Conservation (phyloP, 2,888 invertebrate species). For the Tricholauxania praeusta region DNA sequence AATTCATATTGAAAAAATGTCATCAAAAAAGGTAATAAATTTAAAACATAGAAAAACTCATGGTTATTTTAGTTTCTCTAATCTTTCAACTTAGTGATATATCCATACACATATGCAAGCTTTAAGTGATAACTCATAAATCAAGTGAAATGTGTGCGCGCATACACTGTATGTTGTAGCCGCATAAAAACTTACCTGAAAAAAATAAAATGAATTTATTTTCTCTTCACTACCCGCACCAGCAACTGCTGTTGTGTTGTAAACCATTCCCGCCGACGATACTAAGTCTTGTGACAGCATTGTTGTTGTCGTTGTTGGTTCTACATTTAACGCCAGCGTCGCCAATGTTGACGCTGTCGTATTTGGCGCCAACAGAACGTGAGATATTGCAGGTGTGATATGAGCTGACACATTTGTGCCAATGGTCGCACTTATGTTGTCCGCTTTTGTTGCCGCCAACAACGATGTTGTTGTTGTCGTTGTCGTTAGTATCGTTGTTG, state of each 20-base stretch:
- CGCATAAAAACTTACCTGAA: constrained; percentile 61
- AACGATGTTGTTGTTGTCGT: constrained; percentile 7
- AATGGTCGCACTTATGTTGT: constrained; percentile 2
- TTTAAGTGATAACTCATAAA: too few relatives aligned
- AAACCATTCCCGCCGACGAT: constrained; percentile 43
- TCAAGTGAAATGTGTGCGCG: too few relatives aligned
- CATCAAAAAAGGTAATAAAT: too few relatives aligned
- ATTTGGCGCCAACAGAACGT: constrained; percentile 60
- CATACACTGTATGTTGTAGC: too few relatives aligned
- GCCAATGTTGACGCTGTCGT: constrained; percentile 40
- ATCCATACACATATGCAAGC: too few relatives aligned
- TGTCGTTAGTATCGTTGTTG: background rate
- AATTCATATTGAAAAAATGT: too few relatives aligned
- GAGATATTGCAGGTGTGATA: constrained; percentile 61
- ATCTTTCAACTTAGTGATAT: too few relatives aligned
- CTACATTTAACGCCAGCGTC: constrained; percentile 19
- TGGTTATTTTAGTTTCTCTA: too few relatives aligned
- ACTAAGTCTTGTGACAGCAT: constrained; percentile 19
- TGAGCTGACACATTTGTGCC: constrained; percentile 33
- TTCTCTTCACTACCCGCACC: constrained; percentile 51
- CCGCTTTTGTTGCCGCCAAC: constrained; percentile 39
- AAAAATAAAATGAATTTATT: constrained; percentile 67
- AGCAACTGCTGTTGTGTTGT: constrained; percentile 36
- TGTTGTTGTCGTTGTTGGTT: constrained; percentile 28
- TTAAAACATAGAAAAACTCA: too few relatives aligned